Conservation (phyloP, 1,140 invertebrate species). For the Gonioctena quinquepunctata region DNA sequence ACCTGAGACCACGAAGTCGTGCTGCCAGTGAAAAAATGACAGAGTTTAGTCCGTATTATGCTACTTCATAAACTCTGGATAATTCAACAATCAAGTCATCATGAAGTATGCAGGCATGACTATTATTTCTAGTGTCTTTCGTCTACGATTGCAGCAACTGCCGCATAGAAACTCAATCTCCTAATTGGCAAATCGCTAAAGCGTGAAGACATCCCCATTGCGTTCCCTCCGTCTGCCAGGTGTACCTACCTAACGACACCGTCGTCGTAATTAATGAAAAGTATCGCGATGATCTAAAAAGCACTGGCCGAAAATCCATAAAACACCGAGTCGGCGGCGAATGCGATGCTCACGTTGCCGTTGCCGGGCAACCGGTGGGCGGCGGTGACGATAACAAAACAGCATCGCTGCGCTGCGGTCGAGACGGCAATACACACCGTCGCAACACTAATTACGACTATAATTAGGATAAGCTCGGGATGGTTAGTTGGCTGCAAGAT, state of each 20-base stretch:
- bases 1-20: no score
- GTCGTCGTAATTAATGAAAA: conserved; percentile 17
- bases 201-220: neutral
- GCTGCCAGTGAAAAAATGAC: no score
- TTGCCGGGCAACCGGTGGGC: conserved; percentile 21
- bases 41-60: no score
- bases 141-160: no score
- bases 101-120: no score
- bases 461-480: conserved; percentile 19
- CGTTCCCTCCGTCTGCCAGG: neutral
- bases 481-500: conserved; percentile 14
- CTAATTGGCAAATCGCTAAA: conserved; percentile 1
- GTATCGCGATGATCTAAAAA: conserved; percentile 17
- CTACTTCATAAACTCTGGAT: no score
- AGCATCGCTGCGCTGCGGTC: conserved; percentile 9
- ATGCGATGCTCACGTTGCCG: conserved; percentile 25
- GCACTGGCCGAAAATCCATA: conserved; percentile 26
- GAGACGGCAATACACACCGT: no score
- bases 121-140: no score
- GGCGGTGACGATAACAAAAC: conserved; percentile 22
- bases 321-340: conserved; percentile 24
- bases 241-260: no score
- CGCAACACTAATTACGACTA: conserved; percentile 17
- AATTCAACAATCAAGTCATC: no score
- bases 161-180: neutral